Evolutionary conservation across 2,797 vertebrate species (phyloP).

Genomic region (Mormyrus hasselquistii): DNA sequence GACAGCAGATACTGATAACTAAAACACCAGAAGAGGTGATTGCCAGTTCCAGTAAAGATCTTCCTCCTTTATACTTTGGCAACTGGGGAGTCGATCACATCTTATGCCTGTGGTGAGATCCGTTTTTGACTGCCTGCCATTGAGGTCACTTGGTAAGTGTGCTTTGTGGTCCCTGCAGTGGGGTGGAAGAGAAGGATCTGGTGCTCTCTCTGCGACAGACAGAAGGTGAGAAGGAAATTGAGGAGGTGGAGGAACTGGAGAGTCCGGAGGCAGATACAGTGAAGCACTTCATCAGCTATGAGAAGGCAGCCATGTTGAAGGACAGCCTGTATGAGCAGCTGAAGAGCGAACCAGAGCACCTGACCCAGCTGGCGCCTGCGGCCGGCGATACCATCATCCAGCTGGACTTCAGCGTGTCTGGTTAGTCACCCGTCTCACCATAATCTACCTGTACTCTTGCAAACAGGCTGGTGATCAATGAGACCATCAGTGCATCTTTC

Average conservation of each 20-base stretch:
- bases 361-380: conserved; percentile 85
- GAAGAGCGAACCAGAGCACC: conserved; percentile 79
- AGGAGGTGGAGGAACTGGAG: conserved; percentile 36
- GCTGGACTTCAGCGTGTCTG: conserved; percentile 79
- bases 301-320: conserved; percentile 44
- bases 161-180: conserved; percentile 59
- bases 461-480: background rate
- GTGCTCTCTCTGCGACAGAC: conserved; percentile 92
- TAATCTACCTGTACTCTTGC: background rate
- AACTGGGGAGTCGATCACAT: background rate
- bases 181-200: conserved; percentile 82
- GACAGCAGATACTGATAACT: background rate
- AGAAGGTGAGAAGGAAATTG: conserved; percentile 56
- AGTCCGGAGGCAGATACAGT: conserved; percentile 67
- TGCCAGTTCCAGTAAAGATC: background rate
- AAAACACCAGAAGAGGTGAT: background rate
- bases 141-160: background rate
- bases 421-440: conserved; percentile 49
- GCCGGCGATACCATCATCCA: conserved; percentile 90
- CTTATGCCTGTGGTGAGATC: background rate
- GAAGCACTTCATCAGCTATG: conserved; percentile 66
- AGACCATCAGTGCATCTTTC: background rate
- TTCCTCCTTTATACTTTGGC: background rate
- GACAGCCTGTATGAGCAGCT: conserved; percentile 81
- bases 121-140: background rate